Conservation (phyloP, 2,113 vertebrate species). For the Sebastes schlegelii region DNA sequence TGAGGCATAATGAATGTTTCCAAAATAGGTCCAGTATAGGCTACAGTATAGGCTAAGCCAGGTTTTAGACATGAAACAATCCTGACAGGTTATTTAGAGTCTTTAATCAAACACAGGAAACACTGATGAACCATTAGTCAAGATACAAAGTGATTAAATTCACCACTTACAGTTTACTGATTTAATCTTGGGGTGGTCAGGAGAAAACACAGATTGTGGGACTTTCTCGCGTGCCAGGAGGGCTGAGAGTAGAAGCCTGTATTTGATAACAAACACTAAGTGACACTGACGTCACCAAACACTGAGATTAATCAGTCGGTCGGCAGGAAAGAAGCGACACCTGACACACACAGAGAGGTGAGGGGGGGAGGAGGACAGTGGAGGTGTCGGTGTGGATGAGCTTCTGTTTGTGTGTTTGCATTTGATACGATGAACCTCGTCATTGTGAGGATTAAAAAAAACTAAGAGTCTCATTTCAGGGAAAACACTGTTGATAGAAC, state of each 20-base stretch:
- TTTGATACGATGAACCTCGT: no score
- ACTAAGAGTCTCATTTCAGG: background rate
- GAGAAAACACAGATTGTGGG: slow-evolving; percentile 25
- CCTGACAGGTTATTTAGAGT: background rate
- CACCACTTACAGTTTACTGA: slow-evolving; percentile 11
- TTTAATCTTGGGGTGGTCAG: slow-evolving; percentile 11
- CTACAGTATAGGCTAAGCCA: background rate
- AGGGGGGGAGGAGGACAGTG: background rate
- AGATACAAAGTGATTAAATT: slow-evolving; percentile 29
- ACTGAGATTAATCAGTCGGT: slow-evolving; percentile 38
- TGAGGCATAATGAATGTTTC: background rate
- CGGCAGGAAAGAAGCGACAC: slow-evolving; percentile 38
- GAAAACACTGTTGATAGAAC: background rate
- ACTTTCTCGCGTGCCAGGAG: slow-evolving; percentile 37
- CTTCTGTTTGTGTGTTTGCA: background rate
- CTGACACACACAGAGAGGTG: slow-evolving; percentile 37
- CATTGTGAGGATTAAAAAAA: background rate
- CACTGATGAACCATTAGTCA: slow-evolving; percentile 27
- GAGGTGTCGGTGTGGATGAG: background rate
- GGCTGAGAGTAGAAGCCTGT: slow-evolving; percentile 32
- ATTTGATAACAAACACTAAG: slow-evolving; percentile 62
- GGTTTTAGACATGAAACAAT: slow-evolving; percentile 1
- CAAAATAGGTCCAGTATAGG: background rate
- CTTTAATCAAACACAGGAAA: slow-evolving; percentile 40
- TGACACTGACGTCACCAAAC: slow-evolving; percentile 46